phyloP scores from a whole-genome alignment of 2,113 vertebrate genomes.

The Takifugu flavidus region DNA sequence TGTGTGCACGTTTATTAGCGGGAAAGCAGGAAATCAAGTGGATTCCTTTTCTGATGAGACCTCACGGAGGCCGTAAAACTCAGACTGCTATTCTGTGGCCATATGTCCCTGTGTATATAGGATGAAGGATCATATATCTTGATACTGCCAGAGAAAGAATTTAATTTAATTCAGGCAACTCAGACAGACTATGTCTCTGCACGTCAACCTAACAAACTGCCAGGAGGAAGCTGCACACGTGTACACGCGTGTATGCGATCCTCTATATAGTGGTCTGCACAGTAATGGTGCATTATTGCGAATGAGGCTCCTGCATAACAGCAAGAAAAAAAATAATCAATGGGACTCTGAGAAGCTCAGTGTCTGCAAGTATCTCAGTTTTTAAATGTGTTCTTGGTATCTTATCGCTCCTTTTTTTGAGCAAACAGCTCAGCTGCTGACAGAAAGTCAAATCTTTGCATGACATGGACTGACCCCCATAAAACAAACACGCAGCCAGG shows the following conservation, averaged over 20 bases:
- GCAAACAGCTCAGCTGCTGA: neutral
- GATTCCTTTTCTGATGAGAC: constrained; percentile 38
- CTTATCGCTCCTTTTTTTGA: constrained; percentile 20
- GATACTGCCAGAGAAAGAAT: constrained; percentile 33
- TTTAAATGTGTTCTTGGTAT: constrained; percentile 11
- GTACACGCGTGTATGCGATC: constrained; percentile 16
- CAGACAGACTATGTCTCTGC: constrained; percentile 29
- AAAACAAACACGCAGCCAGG: too few relatives aligned
- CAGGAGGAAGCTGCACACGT: constrained; percentile 23
- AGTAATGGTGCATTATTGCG: constrained; percentile 63
- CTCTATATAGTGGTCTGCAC: constrained; percentile 47
- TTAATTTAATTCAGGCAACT: constrained; percentile 57
- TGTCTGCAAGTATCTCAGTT: constrained; percentile 11
- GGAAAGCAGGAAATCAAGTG: constrained; percentile 12
- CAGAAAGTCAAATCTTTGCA: constrained; percentile 15
- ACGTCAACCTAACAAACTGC: constrained; percentile 37
- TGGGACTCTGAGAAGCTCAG: constrained; percentile 42
- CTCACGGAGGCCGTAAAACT: constrained; percentile 14
- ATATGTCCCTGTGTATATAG: constrained; percentile 18
- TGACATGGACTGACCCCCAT: constrained; percentile 1
- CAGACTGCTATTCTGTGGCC: constrained; percentile 5
- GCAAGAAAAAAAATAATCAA: constrained; percentile 51
- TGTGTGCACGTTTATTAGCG: constrained; percentile 19
- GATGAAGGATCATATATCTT: constrained; percentile 48
- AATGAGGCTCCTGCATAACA: constrained; percentile 53